Base-by-base conservation (phyloP, 2,797 vertebrate genomes). In the Intellagama lesueurii region DNA sequence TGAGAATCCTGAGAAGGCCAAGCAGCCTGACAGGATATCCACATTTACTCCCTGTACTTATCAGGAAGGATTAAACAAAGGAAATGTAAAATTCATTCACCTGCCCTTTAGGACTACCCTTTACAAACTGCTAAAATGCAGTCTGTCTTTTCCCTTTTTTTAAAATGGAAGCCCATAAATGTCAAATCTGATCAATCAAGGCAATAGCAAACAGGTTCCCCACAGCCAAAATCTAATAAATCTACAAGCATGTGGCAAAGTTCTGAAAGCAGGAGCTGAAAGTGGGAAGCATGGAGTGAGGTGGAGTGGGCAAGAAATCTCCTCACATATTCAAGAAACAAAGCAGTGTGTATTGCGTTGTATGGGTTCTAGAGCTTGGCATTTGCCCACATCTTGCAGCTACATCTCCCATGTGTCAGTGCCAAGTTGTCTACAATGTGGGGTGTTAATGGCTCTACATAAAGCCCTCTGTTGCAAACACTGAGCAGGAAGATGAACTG, bases 31-130 rank as follows among this genome's bases (percentile, higher is more conserved):
- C 40, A 77, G 28, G 56, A 44, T 26, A 40, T 6, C 66, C 49
- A 35, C 17, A 60, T 56, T 69, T 72, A 81, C 26, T 44, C 32
- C n/a, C 47, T 60, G 66, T 30, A 60, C 19, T 7, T 70, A 49
- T 60, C 32, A 87, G 47, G 52, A n/a, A 72, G 26, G 77, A 80
- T 87, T 80, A 81, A 81, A 80, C 86, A 87, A 72, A 40, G 47
- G 26, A 81, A 81, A 81, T 60, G 66, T 40, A 70, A 72, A 40
- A 70, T 78, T 40, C 32, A 72, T 87, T n/a, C 35, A 56, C 30
- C 70, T 87, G 68, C 47, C 78, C 77, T 72, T 87, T 87, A 72
- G 78, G 86, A 72, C n/a, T n/a, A 30, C 7, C 60, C 81, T 70
- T 40, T 81, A 40, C 47, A 72, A 87, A 81, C 32, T 81, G 77